A percentile compares a stretch with the other conserved stretches of the same genome.
These are phyloP conservation scores for Eupleurogrammus muticus DNA, from an alignment of 2,797 vertebrate genomes.

Conservation along the genomic window DNA sequence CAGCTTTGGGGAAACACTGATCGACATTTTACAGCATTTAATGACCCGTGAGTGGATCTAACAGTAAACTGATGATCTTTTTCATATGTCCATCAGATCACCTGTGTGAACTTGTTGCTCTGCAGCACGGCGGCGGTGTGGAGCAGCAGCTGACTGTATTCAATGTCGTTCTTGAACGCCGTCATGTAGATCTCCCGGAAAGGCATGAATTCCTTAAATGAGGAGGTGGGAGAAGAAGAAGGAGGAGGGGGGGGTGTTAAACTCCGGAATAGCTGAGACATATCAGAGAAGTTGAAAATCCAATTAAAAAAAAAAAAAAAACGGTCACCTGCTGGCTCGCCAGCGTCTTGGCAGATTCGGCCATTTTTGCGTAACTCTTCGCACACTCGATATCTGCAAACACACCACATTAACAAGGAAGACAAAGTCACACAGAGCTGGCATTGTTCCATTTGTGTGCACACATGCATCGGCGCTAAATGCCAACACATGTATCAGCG, in stretches of 20 bases:
- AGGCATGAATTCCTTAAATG: conserved; percentile 92
- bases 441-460: neutral
- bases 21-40: too few relatives aligned
- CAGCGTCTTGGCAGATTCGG: conserved; percentile 92
- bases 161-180: conserved; percentile 93
- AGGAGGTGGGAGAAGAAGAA: neutral
- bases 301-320: too few relatives aligned
- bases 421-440: neutral
- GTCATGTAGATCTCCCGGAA: conserved; percentile 91
- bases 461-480: neutral
- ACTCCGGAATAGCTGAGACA: neutral
- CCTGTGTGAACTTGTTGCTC: conserved; percentile 96
- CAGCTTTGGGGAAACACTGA: too few relatives aligned
- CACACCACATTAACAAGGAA: conserved; percentile 1
- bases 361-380: conserved; percentile 94
- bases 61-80: too few relatives aligned
- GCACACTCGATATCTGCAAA: conserved; percentile 93
- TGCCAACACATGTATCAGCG: neutral
- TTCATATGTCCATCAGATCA: too few relatives aligned
- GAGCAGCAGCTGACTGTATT: conserved; percentile 91
- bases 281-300: fast-evolving
- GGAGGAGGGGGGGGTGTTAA: neutral
- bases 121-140: conserved; percentile 92
- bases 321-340: conserved; percentile 90
- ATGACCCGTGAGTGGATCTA: too few relatives aligned